These are phyloP conservation scores for Mycteria americana DNA, from an alignment of 2,797 vertebrate species.

Conservation along the genomic window DNA sequence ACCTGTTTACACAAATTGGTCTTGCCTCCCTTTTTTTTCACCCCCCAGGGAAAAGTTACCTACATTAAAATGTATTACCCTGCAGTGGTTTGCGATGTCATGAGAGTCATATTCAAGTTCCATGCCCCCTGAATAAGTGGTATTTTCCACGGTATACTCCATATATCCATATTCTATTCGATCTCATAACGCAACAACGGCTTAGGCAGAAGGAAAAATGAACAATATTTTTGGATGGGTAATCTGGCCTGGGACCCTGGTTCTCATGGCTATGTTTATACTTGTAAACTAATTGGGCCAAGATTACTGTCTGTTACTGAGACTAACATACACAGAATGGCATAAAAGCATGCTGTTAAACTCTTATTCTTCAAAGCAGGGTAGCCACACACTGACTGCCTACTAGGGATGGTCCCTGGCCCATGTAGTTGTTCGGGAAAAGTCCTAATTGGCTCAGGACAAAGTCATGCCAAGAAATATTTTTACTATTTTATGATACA, in stretches of 20 bases:
- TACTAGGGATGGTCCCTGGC: neutral
- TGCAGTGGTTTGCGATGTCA: neutral
- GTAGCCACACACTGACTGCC: neutral
- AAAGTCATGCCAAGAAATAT: neutral
- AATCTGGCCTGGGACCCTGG: neutral
- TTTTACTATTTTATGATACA: neutral
- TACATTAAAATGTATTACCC: neutral
- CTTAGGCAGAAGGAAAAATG: neutral
- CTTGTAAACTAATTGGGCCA: neutral
- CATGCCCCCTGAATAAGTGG: accelerated
- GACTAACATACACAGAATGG: neutral
- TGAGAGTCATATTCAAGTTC: neutral
- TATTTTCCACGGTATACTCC: neutral
- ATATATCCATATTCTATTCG: neutral
- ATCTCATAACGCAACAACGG: neutral
- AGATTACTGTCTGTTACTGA: neutral
- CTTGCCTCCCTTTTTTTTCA: neutral
- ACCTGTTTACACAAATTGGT: neutral
- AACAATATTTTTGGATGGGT: neutral
- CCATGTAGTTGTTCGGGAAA: neutral
- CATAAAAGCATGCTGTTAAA: neutral
- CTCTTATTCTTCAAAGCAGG: neutral
- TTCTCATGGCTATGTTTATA: neutral
- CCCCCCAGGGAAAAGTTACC: neutral
- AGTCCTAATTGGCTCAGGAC: neutral